A percentile compares a stretch with the other conserved stretches of the same genome.
Conservation (phyloP, 2,888 invertebrate genomes). For the Cataglyphis livida region DNA sequence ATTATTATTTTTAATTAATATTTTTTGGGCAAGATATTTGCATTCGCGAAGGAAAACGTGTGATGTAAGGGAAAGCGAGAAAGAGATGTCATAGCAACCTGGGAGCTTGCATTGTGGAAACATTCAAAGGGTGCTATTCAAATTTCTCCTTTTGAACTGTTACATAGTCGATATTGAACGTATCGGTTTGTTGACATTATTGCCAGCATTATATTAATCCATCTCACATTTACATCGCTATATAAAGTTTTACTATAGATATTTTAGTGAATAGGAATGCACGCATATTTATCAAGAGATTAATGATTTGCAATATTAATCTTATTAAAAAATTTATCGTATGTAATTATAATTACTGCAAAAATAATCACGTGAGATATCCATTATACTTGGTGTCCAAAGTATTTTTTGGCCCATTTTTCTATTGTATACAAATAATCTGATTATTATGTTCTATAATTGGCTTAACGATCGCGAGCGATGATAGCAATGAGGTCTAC, state of each 20-base stretch:
- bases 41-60: slow-evolving; percentile 4
- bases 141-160: slow-evolving; percentile 8
- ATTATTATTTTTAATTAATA: slow-evolving; percentile 34
- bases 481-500: slow-evolving; percentile 34
- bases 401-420: slow-evolving; percentile 15
- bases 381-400: not conserved
- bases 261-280: not conserved
- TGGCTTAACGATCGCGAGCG: slow-evolving; percentile 29
- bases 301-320: slow-evolving; percentile 14
- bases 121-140: not conserved
- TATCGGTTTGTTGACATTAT: slow-evolving; percentile 8
- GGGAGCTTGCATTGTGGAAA: not conserved
- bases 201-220: slow-evolving; percentile 6
- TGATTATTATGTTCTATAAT: slow-evolving; percentile 30
- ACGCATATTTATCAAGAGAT: not conserved
- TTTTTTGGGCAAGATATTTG: slow-evolving; percentile 13
- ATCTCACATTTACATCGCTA: slow-evolving; percentile 3
- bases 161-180: not conserved
- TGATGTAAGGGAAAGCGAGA: not conserved
- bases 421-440: not conserved
- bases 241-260: not conserved
- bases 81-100: not conserved
- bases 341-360: not conserved
- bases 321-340: slow-evolving; percentile 10
- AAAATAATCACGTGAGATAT: slow-evolving; percentile 3